Percentiles rank a stretch among this genome's conserved stretches.
Conservation (phyloP, 2,888 invertebrate genomes). For the Parochlus steinenii region DNA sequence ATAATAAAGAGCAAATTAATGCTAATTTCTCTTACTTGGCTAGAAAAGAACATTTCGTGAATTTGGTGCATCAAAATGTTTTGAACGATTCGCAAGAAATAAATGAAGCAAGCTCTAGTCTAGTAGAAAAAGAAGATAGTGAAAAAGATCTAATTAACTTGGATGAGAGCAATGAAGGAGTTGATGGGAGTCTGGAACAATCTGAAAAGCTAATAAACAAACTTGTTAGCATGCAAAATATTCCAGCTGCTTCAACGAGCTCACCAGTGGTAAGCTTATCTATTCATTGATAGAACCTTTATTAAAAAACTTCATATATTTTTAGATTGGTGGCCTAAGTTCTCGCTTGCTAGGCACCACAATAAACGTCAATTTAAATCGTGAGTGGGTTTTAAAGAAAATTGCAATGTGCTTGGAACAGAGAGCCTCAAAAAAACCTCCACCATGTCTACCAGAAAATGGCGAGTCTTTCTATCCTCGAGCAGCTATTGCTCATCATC, state of each 20-base stretch:
- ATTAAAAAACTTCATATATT: no score
- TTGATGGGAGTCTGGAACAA: constrained; percentile 10
- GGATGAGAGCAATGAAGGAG: constrained; percentile 9
- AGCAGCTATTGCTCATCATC: constrained; percentile 9
- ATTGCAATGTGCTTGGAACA: constrained; percentile 82
- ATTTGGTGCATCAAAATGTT: constrained; percentile 30
- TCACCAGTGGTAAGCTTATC: constrained; percentile 1
- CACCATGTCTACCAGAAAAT: constrained; percentile 13
- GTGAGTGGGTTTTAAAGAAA: constrained; percentile 94
- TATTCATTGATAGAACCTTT: no score
- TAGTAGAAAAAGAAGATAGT: constrained; percentile 4
- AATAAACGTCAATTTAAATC: constrained; percentile 28
- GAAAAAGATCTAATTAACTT: constrained; percentile 12
- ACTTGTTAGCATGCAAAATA: constrained; percentile 5
- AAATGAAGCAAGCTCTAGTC: background rate
- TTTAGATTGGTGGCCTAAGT: no score
- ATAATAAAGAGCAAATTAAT: constrained; percentile 27
- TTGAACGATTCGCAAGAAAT: constrained; percentile 13
- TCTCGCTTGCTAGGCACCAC: background rate
- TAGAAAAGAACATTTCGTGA: constrained; percentile 31
- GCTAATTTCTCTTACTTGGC: constrained; percentile 30
- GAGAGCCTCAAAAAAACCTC: constrained; percentile 52
- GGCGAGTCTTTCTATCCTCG: constrained; percentile 7
- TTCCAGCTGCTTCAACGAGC: background rate
- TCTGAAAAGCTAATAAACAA: constrained; percentile 9